Conservation (phyloP, 1,140 invertebrate genomes). For the Lasioglossum albipes region DNA sequence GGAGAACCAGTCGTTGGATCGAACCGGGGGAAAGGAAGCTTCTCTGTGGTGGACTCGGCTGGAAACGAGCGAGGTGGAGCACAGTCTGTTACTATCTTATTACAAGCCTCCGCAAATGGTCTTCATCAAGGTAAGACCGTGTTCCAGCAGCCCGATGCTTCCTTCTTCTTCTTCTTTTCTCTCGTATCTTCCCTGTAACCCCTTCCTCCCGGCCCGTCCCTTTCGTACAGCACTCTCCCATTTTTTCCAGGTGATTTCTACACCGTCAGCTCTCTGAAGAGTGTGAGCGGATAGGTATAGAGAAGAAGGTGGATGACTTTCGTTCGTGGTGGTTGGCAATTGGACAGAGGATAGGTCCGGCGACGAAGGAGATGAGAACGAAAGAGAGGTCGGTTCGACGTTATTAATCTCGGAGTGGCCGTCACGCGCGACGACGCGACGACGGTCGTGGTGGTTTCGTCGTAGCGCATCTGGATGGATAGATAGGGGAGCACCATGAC, state of each 20-base stretch:
- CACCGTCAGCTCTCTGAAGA: not conserved
- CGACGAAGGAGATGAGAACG: slow-evolving; percentile 39
- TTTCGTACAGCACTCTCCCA: not conserved
- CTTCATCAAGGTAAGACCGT: slow-evolving; percentile 63
- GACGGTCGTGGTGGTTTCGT: slow-evolving; percentile 39
- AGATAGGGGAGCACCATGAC: slow-evolving; percentile 40
- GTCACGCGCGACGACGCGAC: slow-evolving; percentile 52
- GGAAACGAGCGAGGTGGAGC: slow-evolving; percentile 39
- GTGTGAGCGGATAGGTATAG: not conserved
- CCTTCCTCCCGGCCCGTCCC: not conserved
- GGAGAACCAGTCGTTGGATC: too few relatives aligned
- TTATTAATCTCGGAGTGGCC: slow-evolving; percentile 66
- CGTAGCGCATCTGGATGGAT: slow-evolving; percentile 35
- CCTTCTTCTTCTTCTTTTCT: slow-evolving; percentile 26
- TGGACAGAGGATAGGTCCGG: not conserved
- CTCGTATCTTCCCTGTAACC: not conserved
- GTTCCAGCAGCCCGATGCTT: slow-evolving; percentile 48
- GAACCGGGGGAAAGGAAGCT: slow-evolving; percentile 19
- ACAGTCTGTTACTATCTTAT: slow-evolving; percentile 68
- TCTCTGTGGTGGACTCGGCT: slow-evolving; percentile 35
- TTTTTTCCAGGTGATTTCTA: slow-evolving; percentile 13
- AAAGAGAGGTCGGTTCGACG: slow-evolving; percentile 49
- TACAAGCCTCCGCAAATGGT: slow-evolving; percentile 70
- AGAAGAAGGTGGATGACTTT: slow-evolving; percentile 42
- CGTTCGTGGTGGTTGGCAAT: not conserved